These are phyloP conservation scores for Chalcis sispes DNA, from an alignment of 2,888 invertebrate species.

Conservation along the genomic window DNA sequence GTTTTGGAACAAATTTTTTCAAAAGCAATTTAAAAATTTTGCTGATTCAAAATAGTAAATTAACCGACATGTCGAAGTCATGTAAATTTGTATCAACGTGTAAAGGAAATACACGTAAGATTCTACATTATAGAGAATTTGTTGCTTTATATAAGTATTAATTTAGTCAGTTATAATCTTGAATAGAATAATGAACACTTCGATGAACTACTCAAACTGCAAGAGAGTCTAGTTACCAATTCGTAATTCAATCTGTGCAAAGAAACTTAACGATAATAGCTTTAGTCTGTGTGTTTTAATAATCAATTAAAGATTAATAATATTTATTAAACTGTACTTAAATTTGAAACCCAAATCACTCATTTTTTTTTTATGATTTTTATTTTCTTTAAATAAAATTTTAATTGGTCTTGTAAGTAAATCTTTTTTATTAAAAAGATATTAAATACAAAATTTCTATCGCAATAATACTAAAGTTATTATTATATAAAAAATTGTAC, in stretches of 20 bases:
- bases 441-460: too few relatives aligned
- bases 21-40: too few relatives aligned
- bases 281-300: not conserved
- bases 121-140: conserved; percentile 19
- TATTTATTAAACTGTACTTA: not conserved
- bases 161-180: conserved; percentile 40
- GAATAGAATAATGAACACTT: conserved; percentile 48
- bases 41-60: too few relatives aligned
- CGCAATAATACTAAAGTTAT: too few relatives aligned
- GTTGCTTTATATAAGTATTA: conserved; percentile 21
- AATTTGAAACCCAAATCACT: not conserved
- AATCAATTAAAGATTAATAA: conserved; percentile 11
- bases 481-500: too few relatives aligned
- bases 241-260: conserved; percentile 23
- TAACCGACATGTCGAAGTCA: too few relatives aligned
- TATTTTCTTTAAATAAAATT: not conserved
- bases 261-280: conserved; percentile 7
- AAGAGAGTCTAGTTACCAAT: conserved; percentile 28
- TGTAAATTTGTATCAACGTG: too few relatives aligned
- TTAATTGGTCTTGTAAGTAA: too few relatives aligned
- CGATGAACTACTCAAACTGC: conserved; percentile 36
- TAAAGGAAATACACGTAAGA: too few relatives aligned
- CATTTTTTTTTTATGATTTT: not conserved
- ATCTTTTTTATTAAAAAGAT: too few relatives aligned
- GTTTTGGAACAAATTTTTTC: too few relatives aligned